Evolutionary conservation across 1,140 invertebrate species (phyloP).

Genomic region (Apis laboriosa): DNA sequence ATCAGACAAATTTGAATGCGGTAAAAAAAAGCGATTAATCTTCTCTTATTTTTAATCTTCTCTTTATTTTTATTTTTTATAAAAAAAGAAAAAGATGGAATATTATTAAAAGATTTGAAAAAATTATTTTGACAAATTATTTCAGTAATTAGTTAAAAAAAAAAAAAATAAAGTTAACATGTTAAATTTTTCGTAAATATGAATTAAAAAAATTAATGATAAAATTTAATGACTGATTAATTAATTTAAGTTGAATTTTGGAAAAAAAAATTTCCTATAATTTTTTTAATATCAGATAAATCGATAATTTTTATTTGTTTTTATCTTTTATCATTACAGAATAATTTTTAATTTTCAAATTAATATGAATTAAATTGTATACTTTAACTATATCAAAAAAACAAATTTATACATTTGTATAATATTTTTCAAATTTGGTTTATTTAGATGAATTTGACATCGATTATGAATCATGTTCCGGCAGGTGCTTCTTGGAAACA

Average conservation of each 20-base stretch:
- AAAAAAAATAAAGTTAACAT: too few species aligned
- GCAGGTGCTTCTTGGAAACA: slow-evolving; percentile 90
- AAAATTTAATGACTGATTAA: too few species aligned
- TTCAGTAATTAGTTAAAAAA: too few species aligned
- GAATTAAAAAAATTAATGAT: too few species aligned
- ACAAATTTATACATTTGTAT: background rate
- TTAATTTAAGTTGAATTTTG: too few species aligned
- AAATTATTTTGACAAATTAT: too few species aligned
- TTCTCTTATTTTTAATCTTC: background rate
- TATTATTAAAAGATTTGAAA: too few species aligned
- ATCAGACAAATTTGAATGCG: slow-evolving; percentile 77
- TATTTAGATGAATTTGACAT: slow-evolving; percentile 84
- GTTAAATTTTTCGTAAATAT: too few species aligned
- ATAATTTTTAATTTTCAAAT: background rate
- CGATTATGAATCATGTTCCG: slow-evolving; percentile 88
- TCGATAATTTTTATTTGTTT: too few species aligned
- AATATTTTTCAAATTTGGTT: background rate
- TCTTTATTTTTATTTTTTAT: background rate
- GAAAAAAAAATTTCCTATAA: too few species aligned
- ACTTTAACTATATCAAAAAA: background rate
- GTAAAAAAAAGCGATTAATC: slow-evolving; percentile 49
- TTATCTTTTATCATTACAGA: too few species aligned
- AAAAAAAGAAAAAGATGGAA: background rate
- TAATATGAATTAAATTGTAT: background rate
- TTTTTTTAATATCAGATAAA: too few species aligned